phyloP scores from a whole-genome alignment of 2,113 vertebrate species.

The Brevimyrus niger region DNA sequence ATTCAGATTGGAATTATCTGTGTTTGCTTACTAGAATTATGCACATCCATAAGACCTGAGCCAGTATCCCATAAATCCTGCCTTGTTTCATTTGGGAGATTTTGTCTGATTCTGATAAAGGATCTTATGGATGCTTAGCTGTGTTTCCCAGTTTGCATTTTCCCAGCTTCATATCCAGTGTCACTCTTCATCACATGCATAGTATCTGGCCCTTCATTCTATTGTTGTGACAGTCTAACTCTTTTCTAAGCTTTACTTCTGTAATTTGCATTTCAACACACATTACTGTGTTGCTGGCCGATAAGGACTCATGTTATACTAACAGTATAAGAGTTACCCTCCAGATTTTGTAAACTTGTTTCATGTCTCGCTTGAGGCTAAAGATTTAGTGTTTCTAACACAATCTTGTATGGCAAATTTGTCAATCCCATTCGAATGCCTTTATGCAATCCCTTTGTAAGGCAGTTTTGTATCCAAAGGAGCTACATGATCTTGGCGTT shows the following conservation, averaged over 20 bases:
- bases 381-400: neutral
- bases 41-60: neutral
- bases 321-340: neutral
- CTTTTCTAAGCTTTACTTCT: neutral
- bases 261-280: neutral
- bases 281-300: neutral
- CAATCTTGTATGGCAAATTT: neutral
- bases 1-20: neutral
- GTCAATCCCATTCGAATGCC: neutral
- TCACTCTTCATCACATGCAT: neutral
- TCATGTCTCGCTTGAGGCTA: neutral
- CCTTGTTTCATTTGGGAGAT: neutral
- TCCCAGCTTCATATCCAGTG: neutral
- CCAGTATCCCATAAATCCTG: neutral
- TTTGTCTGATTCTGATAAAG: neutral
- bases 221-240: neutral
- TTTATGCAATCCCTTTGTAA: neutral
- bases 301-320: neutral
- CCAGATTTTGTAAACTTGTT: neutral
- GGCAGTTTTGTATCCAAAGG: neutral
- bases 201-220: slow-evolving; percentile 1
- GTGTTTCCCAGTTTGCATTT: neutral
- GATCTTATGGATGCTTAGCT: neutral
- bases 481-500: neutral
- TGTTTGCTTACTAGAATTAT: neutral